Evolutionary conservation across 2,113 vertebrate species (phyloP), one percentile per base, ranked within the genome.

Genomic region (Rhabdomys dilectus): DNA sequence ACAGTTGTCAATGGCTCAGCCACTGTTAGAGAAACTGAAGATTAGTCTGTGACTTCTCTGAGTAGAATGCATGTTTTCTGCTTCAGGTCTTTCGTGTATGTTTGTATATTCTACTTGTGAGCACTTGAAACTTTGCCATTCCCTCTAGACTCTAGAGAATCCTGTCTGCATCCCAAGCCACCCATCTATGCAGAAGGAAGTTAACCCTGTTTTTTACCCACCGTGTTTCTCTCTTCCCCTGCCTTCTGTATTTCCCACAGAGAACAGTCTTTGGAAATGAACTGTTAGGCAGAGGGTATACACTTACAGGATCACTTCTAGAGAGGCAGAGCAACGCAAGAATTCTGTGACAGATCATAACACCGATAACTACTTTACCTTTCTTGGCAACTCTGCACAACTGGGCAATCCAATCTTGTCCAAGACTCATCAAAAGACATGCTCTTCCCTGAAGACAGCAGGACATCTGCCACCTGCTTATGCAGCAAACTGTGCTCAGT

Each of bases 121-220:
- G n/a, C 34, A 1, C 16, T 1, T 42, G 76, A 84, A 85, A 80
- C 2, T 1, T 64, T 34, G 17, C 15, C 58, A 12, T 89, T 94
- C 92, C 91, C 36, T 76, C 90, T n/a, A 66, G 22, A 85, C 31
- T 72, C 90, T n/a, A 72, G 31, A 85, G 31, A 48, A 13, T 70
- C 56, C 24, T 13, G 5, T 15, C 16, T 48, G 56, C 1, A 3
- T 42, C 62, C 29, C 29, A 77, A 51, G 29, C 36, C 21, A 7
- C 7, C 75, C 68, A 51, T 21, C 39, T 56, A 26, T 0, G 5
- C 8, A 45, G 42, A 21, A 60, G 4, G 34, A 86, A 72, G 60
- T 17, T n/a, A 64, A 56, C 12, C 0, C 3, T 73, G 11, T 34
- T 91, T 60, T 60, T 51, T 3, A 39, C 34, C 8, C 82, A 16